Conservation (phyloP, 2,113 vertebrate genomes). For the Crotalus viridis region DNA sequence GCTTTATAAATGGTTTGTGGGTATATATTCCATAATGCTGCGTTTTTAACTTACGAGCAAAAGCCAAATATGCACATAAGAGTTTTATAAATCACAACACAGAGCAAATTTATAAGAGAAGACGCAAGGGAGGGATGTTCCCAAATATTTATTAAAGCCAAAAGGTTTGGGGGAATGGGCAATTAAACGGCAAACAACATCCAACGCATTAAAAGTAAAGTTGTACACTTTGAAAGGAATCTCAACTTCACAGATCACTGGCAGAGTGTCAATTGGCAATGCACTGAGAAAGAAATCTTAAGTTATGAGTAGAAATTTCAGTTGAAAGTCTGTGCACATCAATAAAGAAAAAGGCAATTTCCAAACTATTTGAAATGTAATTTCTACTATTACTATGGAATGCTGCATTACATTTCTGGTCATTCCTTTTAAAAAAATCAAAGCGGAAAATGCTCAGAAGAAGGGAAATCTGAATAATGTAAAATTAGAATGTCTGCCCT, state of each 20-base stretch:
- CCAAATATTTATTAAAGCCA: background rate
- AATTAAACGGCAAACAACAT: background rate
- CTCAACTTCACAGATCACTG: background rate
- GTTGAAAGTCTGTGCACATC: background rate
- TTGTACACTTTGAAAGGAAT: background rate
- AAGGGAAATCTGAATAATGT: background rate
- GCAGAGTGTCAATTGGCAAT: background rate
- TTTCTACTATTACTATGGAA: background rate
- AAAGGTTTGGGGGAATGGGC: background rate
- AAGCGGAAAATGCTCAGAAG: background rate
- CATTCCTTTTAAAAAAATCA: background rate
- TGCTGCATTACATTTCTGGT: background rate
- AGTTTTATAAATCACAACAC: slow-evolving; percentile 35
- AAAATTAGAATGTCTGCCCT: background rate
- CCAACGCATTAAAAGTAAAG: background rate
- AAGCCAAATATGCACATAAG: slow-evolving; percentile 23
- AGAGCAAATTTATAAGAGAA: slow-evolving; percentile 42
- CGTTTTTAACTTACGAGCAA: background rate
- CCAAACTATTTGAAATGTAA: background rate
- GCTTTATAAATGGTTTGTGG: background rate
- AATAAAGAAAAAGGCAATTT: background rate
- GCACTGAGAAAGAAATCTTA: background rate
- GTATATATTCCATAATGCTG: slow-evolving; percentile 14
- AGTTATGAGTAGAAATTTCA: background rate
- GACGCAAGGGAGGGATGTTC: slow-evolving; percentile 18